Evolutionary conservation across 1,140 invertebrate genomes (phyloP).

Genomic region (Drosophila parabipectinata): DNA sequence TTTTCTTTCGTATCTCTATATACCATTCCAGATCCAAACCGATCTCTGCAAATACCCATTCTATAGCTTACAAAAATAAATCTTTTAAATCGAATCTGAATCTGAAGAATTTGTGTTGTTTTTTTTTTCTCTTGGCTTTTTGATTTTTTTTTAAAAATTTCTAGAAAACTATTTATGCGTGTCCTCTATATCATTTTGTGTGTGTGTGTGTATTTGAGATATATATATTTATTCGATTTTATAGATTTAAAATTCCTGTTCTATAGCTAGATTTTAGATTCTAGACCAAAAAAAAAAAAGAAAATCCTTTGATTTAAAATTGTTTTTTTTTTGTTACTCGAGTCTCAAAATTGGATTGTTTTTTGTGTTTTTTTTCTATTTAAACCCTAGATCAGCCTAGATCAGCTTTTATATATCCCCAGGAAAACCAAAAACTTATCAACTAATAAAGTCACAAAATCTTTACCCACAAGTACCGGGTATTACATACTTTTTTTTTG

Average conservation of each 20-base stretch:
- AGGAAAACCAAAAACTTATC: constrained; percentile 12
- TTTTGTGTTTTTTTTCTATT: background rate
- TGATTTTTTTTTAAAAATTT: constrained; percentile 57
- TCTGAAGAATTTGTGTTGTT: constrained; percentile 3
- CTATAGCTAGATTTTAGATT: constrained; percentile 16
- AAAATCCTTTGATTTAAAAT: constrained; percentile 41
- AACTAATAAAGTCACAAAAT: background rate
- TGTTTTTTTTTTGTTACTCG: constrained; percentile 27
- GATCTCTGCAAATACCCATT: background rate
- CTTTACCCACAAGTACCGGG: too few relatives aligned
- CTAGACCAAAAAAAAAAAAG: background rate
- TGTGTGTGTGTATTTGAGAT: constrained; percentile 12
- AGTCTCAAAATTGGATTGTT: constrained; percentile 74
- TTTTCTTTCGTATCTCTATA: background rate
- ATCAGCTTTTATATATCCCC: background rate
- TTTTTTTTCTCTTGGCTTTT: background rate
- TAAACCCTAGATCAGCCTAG: constrained; percentile 16
- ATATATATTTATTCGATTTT: constrained; percentile 16
- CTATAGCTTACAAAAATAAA: constrained; percentile 66
- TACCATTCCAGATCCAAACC: background rate
- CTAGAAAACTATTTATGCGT: constrained; percentile 66
- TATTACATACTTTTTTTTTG: too few relatives aligned
- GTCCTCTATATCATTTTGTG: background rate
- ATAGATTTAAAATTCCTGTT: constrained; percentile 36
- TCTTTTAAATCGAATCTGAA: constrained; percentile 39